A percentile compares a stretch with the other conserved stretches of the same genome.
Evolutionary conservation across 2,113 vertebrate genomes (phyloP).

Genomic region (Hypanus sabinus): DNA sequence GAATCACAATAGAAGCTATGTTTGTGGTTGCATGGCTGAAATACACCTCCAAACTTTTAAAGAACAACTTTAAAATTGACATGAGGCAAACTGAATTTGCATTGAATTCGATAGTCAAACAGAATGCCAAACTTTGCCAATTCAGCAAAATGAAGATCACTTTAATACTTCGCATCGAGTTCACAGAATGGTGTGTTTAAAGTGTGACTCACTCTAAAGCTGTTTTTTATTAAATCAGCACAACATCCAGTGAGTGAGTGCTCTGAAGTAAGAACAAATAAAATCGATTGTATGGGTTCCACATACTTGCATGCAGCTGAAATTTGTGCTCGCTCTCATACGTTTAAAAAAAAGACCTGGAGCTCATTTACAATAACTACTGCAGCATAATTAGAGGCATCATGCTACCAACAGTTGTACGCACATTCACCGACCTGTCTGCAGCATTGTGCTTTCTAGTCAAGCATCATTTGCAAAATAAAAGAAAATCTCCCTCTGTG

Average conservation of each 20-base stretch:
- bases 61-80: not conserved
- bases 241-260: not conserved
- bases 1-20: not conserved
- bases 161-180: not conserved
- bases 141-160: not conserved
- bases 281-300: not conserved
- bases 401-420: not conserved
- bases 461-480: slow-evolving; percentile 30
- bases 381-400: slow-evolving; percentile 9
- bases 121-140: not conserved
- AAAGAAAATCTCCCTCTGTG: slow-evolving; percentile 13
- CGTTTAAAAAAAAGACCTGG: not conserved
- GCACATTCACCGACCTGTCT: not conserved
- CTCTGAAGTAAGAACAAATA: not conserved
- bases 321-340: not conserved
- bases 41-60: not conserved
- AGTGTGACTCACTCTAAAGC: not conserved
- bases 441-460: slow-evolving; percentile 41
- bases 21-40: not conserved
- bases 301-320: not conserved
- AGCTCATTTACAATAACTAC: not conserved
- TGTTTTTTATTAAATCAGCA: not conserved
- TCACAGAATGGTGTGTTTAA: not conserved
- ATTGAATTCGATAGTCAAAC: not conserved
- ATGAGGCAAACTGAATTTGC: not conserved